Evolutionary conservation across 2,113 vertebrate species (phyloP).

Genomic region (Sus scrofa): DNA sequence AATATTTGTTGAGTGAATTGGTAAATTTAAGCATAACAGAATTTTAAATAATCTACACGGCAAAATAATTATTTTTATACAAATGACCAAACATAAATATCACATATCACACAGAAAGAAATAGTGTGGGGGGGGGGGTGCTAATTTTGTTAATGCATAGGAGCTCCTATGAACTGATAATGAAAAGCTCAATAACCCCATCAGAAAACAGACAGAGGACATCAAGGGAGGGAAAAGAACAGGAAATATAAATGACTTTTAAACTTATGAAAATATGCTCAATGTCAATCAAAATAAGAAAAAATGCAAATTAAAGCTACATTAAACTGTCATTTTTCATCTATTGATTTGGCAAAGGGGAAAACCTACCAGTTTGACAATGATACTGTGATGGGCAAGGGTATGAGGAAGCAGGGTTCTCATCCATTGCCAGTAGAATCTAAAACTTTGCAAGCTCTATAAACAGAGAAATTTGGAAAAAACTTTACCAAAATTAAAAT

Average conservation of each 20-base stretch:
- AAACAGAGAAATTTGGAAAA: background rate
- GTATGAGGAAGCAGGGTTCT: background rate
- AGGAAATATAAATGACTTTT: slow-evolving; percentile 37
- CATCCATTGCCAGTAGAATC: background rate
- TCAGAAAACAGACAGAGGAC: background rate
- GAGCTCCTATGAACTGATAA: background rate
- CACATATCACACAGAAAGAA: background rate
- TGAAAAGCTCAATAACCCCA: slow-evolving; percentile 4
- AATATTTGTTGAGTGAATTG: background rate
- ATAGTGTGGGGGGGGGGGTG: background rate
- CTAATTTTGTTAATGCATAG: background rate
- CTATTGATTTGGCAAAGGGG: slow-evolving; percentile 11
- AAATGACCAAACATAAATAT: slow-evolving; percentile 9
- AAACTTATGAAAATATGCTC: background rate
- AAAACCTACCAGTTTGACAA: background rate
- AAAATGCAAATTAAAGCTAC: slow-evolving; percentile 17
- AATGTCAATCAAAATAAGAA: slow-evolving; percentile 36
- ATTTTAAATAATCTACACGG: background rate
- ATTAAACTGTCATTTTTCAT: slow-evolving; percentile 20
- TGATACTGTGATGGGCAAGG: background rate
- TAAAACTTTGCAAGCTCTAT: slow-evolving; percentile 17
- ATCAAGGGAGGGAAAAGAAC: background rate
- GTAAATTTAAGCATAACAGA: background rate
- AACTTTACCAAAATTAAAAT: slow-evolving; percentile 56
- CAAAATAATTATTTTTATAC: slow-evolving; percentile 53